Evolutionary conservation across 2,113 vertebrate genomes (phyloP).

Genomic region (Sigmodon hispidus): DNA sequence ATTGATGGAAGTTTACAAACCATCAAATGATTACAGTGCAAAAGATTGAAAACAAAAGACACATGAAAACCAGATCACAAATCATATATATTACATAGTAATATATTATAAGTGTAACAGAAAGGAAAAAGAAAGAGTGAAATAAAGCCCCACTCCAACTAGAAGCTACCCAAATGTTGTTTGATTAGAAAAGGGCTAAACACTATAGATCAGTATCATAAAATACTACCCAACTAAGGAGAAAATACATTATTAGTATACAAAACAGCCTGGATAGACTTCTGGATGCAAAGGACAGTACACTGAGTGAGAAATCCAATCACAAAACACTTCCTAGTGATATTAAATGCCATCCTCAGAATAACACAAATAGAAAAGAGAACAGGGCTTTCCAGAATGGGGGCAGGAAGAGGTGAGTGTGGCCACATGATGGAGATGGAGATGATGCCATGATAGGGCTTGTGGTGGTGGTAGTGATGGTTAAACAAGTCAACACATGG

Average conservation of each 20-base stretch:
- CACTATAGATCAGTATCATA: background rate
- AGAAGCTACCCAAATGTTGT: background rate
- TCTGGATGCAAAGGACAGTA: background rate
- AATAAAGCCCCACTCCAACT: background rate
- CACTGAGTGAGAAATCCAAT: background rate
- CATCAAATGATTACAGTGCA: background rate
- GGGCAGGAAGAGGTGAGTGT: background rate
- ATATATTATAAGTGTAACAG: background rate
- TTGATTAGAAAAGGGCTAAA: background rate
- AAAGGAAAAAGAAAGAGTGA: constrained; percentile 9
- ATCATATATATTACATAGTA: background rate
- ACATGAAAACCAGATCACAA: background rate
- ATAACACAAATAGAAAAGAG: background rate
- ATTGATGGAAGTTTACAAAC: background rate
- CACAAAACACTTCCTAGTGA: background rate
- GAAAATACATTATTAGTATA: background rate
- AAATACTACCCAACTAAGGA: background rate
- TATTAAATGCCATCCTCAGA: background rate
- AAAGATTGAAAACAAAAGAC: constrained; percentile 42
- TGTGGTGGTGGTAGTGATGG: background rate
- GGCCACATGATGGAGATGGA: background rate
- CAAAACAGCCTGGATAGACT: background rate
- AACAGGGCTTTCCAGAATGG: background rate
- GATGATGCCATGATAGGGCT: too few species aligned
- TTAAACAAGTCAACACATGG: background rate